Evolutionary conservation across 2,113 vertebrate genomes (phyloP).

Genomic region (Halichoeres trimaculatus): DNA sequence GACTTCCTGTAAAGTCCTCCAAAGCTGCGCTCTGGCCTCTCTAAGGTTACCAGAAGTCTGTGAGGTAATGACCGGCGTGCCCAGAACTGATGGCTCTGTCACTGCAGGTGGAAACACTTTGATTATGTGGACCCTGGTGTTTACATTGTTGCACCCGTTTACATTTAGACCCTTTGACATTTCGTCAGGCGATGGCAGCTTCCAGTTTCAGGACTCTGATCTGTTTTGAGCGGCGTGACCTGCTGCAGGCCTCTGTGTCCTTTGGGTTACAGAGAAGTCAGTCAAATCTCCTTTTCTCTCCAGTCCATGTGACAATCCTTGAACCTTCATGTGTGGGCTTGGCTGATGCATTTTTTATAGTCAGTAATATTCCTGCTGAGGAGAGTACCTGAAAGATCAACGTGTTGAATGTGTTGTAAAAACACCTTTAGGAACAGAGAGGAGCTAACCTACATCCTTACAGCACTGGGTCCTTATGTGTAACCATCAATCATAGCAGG

Average conservation of each 20-base stretch:
- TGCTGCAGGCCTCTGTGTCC: slow-evolving; percentile 32
- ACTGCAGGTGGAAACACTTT: slow-evolving; percentile 79
- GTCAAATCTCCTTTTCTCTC: not conserved
- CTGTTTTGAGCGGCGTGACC: slow-evolving; percentile 60
- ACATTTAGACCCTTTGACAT: slow-evolving; percentile 66
- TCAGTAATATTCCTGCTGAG: slow-evolving; percentile 8
- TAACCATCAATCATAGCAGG: slow-evolving; percentile 57
- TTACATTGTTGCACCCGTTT: slow-evolving; percentile 65
- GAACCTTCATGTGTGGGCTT: slow-evolving; percentile 46
- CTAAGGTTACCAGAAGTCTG: slow-evolving; percentile 65
- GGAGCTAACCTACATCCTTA: slow-evolving; percentile 19
- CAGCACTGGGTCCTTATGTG: slow-evolving; percentile 24
- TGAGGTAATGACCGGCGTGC: slow-evolving; percentile 64
- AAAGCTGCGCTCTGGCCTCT: slow-evolving; percentile 48
- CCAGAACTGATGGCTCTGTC: slow-evolving; percentile 76
- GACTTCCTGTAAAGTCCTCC: slow-evolving; percentile 41
- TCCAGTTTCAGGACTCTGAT: slow-evolving; percentile 63
- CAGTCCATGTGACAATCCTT: slow-evolving; percentile 8
- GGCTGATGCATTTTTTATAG: slow-evolving; percentile 8
- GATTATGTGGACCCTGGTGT: slow-evolving; percentile 70
- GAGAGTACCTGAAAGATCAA: slow-evolving; percentile 7
- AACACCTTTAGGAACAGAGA: slow-evolving; percentile 7
- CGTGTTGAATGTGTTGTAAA: slow-evolving; percentile 15
- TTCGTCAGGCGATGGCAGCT: slow-evolving; percentile 55
- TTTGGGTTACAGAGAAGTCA: slow-evolving; percentile 41